Percentiles rank a stretch among this genome's conserved stretches.
These are phyloP conservation scores for Trichonephila clavipes DNA, from an alignment of 1,140 invertebrate genomes.

Conservation along the genomic window DNA sequence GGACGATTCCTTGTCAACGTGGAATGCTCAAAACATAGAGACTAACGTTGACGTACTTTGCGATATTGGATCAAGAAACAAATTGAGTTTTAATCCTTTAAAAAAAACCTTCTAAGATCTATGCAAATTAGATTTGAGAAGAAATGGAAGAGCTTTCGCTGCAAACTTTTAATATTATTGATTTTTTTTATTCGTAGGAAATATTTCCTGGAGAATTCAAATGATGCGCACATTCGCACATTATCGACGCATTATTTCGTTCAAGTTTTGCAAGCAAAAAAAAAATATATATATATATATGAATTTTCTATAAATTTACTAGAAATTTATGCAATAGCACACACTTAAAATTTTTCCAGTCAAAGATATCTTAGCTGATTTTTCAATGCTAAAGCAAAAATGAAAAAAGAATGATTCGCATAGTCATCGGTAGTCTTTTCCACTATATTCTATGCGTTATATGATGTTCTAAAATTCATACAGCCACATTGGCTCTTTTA, in stretches of 20 bases:
- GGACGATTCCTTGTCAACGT: conserved; percentile 42
- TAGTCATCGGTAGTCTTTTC: conserved; percentile 60
- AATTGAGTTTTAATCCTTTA: conserved; percentile 59
- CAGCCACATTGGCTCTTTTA: conserved; percentile 66
- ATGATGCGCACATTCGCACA: conserved; percentile 41
- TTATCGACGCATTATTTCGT: conserved; percentile 47
- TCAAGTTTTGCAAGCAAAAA: conserved; percentile 43
- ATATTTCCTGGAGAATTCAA: background rate
- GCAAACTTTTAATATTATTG: conserved; percentile 61
- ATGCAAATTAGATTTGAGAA: conserved; percentile 56
- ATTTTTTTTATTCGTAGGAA: conserved; percentile 49
- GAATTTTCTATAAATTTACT: conserved; percentile 26
- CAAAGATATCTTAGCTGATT: conserved; percentile 37
- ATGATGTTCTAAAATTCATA: conserved; percentile 61
- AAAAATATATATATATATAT: conserved; percentile 1
- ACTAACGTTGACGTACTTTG: conserved; percentile 45
- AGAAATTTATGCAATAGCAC: conserved; percentile 14
- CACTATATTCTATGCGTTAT: conserved; percentile 36
- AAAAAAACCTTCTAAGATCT: conserved; percentile 47
- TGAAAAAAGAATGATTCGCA: background rate
- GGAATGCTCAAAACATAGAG: conserved; percentile 64
- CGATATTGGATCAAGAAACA: conserved; percentile 26
- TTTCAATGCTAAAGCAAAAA: background rate
- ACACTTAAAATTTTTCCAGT: background rate
- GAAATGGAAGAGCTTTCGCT: conserved; percentile 68